These are phyloP conservation scores for Parelbella ahira DNA, from an alignment of 2,888 invertebrate species.

Conservation along the genomic window DNA sequence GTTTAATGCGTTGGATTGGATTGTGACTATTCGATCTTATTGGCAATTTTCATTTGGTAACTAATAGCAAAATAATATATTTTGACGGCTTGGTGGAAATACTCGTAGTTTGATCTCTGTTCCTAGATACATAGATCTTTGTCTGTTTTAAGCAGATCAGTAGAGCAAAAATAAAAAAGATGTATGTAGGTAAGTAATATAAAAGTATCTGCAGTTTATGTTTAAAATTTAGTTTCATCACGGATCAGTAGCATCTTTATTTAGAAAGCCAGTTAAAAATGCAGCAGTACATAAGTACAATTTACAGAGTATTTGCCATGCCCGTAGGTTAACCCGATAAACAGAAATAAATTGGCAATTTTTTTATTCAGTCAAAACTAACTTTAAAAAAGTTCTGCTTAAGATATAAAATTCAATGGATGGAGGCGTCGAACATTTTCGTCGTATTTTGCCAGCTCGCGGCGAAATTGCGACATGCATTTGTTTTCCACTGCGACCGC, in stretches of 20 bases:
- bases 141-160: too few species aligned
- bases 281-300: slow-evolving; percentile 30
- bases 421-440: slow-evolving; percentile 29
- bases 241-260: too few species aligned
- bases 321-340: slow-evolving; percentile 39
- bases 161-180: too few species aligned
- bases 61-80: too few species aligned
- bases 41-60: too few species aligned
- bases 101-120: neutral
- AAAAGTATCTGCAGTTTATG: too few species aligned
- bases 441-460: slow-evolving; percentile 38
- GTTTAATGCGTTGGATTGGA: too few species aligned
- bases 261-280: slow-evolving; percentile 29
- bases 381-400: slow-evolving; percentile 28
- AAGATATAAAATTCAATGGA: slow-evolving; percentile 33
- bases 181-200: too few species aligned
- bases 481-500: slow-evolving; percentile 46
- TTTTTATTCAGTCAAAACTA: slow-evolving; percentile 26
- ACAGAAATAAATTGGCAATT: slow-evolving; percentile 38
- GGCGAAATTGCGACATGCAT: slow-evolving; percentile 49
- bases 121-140: too few species aligned
- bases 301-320: slow-evolving; percentile 38
- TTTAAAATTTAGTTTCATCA: too few species aligned
- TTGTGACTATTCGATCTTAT: too few species aligned
- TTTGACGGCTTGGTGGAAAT: too few species aligned